These are phyloP conservation scores for Ligdia adustata DNA, from an alignment of 2,888 invertebrate genomes.

Conservation along the genomic window DNA sequence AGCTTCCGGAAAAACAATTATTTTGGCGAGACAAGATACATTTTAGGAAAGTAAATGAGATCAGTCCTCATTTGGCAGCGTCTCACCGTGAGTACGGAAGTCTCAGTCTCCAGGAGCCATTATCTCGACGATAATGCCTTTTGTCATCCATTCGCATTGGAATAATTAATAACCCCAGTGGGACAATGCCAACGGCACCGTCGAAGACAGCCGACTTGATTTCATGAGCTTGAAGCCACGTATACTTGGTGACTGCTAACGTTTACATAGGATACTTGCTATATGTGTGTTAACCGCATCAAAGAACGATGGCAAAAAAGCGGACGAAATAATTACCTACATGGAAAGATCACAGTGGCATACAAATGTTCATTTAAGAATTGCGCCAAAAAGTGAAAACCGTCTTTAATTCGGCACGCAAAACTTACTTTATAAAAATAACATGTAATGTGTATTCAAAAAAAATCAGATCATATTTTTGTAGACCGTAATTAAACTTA, in stretches of 20 bases:
- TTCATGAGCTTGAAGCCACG: conserved; percentile 21
- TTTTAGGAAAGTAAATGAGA: conserved; percentile 10
- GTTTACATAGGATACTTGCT: conserved; percentile 4
- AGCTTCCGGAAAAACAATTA: too few species aligned
- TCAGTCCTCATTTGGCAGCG: conserved; percentile 14
- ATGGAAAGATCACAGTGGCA: too few species aligned
- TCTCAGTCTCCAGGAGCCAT: conserved; percentile 42
- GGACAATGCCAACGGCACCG: conserved; percentile 55
- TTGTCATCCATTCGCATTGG: conserved; percentile 67
- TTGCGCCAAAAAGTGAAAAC: too few species aligned
- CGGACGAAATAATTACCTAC: too few species aligned
- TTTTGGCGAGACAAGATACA: background rate
- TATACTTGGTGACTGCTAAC: conserved; percentile 4
- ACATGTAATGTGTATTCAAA: too few species aligned
- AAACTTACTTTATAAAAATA: too few species aligned
- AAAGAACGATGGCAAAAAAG: too few species aligned
- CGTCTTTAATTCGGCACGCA: too few species aligned
- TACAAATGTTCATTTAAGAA: too few species aligned
- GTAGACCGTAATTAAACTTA: too few species aligned
- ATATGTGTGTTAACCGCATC: too few species aligned
- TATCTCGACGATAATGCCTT: conserved; percentile 67
- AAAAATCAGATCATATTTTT: too few species aligned
- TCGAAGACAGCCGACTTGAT: conserved; percentile 18
- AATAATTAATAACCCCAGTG: conserved; percentile 66
- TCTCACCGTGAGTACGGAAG: conserved; percentile 26